Evolutionary conservation across 1,140 invertebrate genomes (phyloP).

Genomic region (Saccostrea echinata): DNA sequence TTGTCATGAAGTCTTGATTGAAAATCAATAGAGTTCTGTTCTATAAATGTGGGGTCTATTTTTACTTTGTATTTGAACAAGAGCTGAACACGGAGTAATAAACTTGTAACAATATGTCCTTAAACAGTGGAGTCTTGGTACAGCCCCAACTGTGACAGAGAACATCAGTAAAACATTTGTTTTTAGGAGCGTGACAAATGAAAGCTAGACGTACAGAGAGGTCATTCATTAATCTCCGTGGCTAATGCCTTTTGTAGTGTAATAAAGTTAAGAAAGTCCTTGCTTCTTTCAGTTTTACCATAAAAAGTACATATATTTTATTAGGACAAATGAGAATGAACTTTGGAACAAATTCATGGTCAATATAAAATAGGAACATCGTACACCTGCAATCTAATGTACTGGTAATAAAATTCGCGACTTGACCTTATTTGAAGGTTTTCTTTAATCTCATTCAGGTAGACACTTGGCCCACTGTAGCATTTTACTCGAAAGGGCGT

Average conservation of each 20-base stretch:
- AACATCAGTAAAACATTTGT: background rate
- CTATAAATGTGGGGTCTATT: background rate
- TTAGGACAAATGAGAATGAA: background rate
- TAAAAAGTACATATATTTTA: background rate
- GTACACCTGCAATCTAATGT: background rate
- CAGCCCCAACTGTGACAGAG: background rate
- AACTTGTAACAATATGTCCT: background rate
- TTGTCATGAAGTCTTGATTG: constrained; percentile 29
- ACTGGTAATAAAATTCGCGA: background rate
- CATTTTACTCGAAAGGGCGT: constrained; percentile 3
- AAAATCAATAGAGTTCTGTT: background rate
- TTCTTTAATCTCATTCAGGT: constrained; percentile 6
- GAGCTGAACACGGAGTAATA: background rate
- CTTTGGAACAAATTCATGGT: background rate
- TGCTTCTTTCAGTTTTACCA: background rate
- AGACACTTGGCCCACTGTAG: constrained; percentile 10
- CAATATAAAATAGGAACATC: background rate
- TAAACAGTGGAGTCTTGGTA: background rate
- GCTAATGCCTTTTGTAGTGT: background rate
- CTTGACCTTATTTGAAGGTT: background rate
- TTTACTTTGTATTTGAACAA: constrained; percentile 1
- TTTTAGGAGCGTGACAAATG: background rate
- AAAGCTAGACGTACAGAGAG: background rate
- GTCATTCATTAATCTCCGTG: background rate
- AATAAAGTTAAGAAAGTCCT: background rate